A percentile compares a stretch with the other conserved stretches of the same genome.
Conservation (phyloP, 1,140 invertebrate species). For the Chironomus striatipennis region DNA sequence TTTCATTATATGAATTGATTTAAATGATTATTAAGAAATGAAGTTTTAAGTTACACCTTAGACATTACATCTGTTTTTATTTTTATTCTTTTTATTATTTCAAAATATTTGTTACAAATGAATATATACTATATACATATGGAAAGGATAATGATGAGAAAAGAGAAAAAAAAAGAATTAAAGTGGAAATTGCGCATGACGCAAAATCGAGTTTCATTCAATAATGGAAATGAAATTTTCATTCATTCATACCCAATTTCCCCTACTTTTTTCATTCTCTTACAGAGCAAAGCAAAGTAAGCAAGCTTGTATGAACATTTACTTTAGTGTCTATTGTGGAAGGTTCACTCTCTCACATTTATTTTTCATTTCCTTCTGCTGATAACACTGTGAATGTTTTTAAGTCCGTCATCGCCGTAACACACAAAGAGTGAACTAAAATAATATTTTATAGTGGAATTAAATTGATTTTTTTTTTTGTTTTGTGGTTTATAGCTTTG, state of each 20-base stretch:
- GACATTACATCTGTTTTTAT: not conserved
- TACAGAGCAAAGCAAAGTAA: too few relatives aligned
- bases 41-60: not conserved
- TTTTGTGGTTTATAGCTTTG: not conserved
- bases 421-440: not conserved
- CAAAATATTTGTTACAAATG: not conserved
- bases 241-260: slow-evolving; percentile 8
- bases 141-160: too few relatives aligned
- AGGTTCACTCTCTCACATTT: not conserved
- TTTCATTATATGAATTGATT: not conserved
- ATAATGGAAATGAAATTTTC: not conserved
- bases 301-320: not conserved
- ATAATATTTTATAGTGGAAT: not conserved
- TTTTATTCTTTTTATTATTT: not conserved
- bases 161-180: not conserved
- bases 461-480: not conserved
- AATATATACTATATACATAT: not conserved
- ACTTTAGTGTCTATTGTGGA: not conserved
- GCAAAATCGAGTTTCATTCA: not conserved
- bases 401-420: too few relatives aligned
- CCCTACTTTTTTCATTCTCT: not conserved
- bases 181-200: not conserved
- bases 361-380: not conserved
- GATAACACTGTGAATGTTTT: not conserved
- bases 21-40: not conserved